Base-by-base conservation (phyloP, 2,888 invertebrate species). In the Dascillus cervinus region DNA sequence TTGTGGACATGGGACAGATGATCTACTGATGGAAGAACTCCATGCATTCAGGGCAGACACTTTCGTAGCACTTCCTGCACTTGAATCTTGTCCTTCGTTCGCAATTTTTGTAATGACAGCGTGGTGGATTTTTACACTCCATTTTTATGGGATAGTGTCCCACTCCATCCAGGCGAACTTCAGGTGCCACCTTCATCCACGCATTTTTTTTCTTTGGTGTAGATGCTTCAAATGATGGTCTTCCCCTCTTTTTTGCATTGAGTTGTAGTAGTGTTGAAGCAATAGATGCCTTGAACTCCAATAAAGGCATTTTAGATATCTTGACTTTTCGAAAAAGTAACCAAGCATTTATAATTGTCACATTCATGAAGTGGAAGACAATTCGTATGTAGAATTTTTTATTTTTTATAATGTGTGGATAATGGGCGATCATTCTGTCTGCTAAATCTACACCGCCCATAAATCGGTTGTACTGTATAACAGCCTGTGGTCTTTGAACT, bases 221-320 rank as follows among this genome's bases (percentile, higher is more conserved):
- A 8, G 3, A 11, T 11, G 22, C 13, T 29, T 22, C 14, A 15
- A 17, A 13, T 24, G 25, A 17, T 10, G 32, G 32, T 30, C 33
- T 29, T 13, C 35, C 33, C 26, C 32, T 20, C 26, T 35, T 39
- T 26, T 26, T 29, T 34, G 14, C 26, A 36, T 27, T 28, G 9
- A 36, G 13, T 21, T 34, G 20, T 29, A 37, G 32, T 9, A 37
- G 3, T 10, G 34, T 31, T 23, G 34, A 21, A 28, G 40, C 30
- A 9, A 37, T 22, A 23, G 28, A 29, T 6, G 34, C 30, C 27
- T 38, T 34, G 22, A 38, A 38, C 17, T 38, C 34, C 5, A 39
- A 13, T 14, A 34, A 17, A 9, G 32, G 10, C 10, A 34, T 38
- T 25, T 26, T 38, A 17, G 28, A 31, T 11, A 21, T 13, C 11